Conservation (phyloP, 2,113 vertebrate species). For the Grammomys surdaster region DNA sequence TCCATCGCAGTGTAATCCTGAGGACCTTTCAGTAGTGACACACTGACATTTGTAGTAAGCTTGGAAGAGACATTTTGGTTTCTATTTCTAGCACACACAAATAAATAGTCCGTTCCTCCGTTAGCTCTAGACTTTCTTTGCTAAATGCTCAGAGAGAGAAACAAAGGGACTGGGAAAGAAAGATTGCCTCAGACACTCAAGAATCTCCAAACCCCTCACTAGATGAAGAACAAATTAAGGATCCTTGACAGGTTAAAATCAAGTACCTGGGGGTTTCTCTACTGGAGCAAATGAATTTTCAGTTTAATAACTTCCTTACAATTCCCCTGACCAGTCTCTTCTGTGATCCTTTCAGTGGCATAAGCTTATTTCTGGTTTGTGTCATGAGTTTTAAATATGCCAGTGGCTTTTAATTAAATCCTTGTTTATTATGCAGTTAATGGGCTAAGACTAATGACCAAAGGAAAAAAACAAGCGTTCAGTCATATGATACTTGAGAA, state of each 20-base stretch:
- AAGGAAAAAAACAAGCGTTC: constrained; percentile 57
- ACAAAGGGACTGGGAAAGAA: constrained; percentile 7
- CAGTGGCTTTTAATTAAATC: constrained; percentile 82
- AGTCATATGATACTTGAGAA: constrained; percentile 58
- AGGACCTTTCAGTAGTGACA: constrained; percentile 50
- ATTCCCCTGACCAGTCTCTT: constrained; percentile 39
- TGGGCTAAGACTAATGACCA: constrained; percentile 81
- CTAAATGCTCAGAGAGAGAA: constrained; percentile 55
- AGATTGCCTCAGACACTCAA: constrained; percentile 54
- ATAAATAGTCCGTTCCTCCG: constrained; percentile 18
- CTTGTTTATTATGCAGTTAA: constrained; percentile 83
- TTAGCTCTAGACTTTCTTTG: constrained; percentile 47
- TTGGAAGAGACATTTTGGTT: constrained; percentile 57
- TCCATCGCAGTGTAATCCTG: neutral
- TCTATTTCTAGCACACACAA: constrained; percentile 61
- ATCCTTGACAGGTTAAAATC: constrained; percentile 72
- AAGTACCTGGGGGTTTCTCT: constrained; percentile 62
- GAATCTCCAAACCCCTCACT: constrained; percentile 58
- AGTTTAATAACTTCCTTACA: constrained; percentile 77
- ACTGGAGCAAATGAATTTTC: constrained; percentile 68
- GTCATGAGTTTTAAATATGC: constrained; percentile 77
- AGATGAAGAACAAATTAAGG: constrained; percentile 77
- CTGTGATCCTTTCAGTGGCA: constrained; percentile 48
- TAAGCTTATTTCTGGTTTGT: constrained; percentile 65
- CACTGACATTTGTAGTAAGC: neutral